phyloP scores from a whole-genome alignment of 2,797 vertebrate genomes.

The Sternarchorhynchus goeldii region DNA sequence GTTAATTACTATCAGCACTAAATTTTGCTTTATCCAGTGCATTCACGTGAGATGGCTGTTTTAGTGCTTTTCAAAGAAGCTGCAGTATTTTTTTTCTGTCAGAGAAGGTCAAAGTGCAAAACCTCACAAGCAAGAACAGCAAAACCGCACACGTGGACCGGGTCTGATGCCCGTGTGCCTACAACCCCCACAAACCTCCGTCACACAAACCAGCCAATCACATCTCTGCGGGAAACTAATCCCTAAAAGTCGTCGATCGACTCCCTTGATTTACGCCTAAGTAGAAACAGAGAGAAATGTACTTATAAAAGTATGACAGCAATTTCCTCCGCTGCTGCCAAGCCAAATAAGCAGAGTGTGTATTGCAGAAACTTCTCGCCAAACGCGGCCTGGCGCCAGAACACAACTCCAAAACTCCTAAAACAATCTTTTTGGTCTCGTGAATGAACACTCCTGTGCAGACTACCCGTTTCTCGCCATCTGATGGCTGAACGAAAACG shows the following conservation, averaged over 20 bases:
- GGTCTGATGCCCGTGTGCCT: too few relatives aligned
- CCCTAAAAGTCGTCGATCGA: too few relatives aligned
- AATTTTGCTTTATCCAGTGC: too few relatives aligned
- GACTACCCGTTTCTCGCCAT: background rate
- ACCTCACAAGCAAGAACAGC: too few relatives aligned
- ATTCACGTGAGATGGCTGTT: too few relatives aligned
- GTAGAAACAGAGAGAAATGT: slow-evolving; percentile 34
- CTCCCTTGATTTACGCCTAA: background rate
- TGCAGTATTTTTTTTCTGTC: too few relatives aligned
- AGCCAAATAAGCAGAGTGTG: slow-evolving; percentile 62
- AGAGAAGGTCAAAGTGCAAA: too few relatives aligned
- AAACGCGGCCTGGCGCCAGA: slow-evolving; percentile 61
- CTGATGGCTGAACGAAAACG: background rate
- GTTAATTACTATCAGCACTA: too few relatives aligned
- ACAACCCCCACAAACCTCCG: too few relatives aligned
- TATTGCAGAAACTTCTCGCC: slow-evolving; percentile 48
- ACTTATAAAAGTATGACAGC: slow-evolving; percentile 50
- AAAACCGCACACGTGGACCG: too few relatives aligned
- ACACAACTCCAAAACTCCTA: slow-evolving; percentile 59
- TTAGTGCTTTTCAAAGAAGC: too few relatives aligned
- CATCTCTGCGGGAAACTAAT: background rate
- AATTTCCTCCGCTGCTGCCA: slow-evolving; percentile 63
- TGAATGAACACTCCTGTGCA: slow-evolving; percentile 47
- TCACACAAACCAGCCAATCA: background rate
- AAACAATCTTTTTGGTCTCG: slow-evolving; percentile 56